Percentiles rank a stretch among this genome's conserved stretches.
Conservation (phyloP, 23 tunicate species). For the Diplosoma virens region DNA sequence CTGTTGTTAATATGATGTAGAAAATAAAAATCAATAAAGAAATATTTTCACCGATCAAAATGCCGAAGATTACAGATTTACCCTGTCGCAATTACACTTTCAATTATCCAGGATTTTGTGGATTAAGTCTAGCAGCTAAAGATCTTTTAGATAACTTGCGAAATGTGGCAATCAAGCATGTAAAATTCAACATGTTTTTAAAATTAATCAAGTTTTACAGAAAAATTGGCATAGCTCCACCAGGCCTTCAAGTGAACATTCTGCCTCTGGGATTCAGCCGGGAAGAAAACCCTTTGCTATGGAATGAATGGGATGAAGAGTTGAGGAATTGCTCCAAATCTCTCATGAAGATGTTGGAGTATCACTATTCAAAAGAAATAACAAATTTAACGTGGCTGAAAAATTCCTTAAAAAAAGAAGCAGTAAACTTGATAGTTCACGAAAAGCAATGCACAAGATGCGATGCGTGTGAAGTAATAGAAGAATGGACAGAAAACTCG, state of each 20-base stretch:
- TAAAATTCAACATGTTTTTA: conserved; percentile 23
- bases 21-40: too few relatives aligned
- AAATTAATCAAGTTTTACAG: conserved; percentile 21
- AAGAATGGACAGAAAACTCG: conserved; percentile 2
- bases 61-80: too few relatives aligned
- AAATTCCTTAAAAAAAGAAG: neutral
- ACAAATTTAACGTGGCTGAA: neutral
- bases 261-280: conserved; percentile 5
- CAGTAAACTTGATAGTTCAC: neutral
- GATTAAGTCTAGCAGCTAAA: neutral
- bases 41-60: too few relatives aligned
- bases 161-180: conserved; percentile 14
- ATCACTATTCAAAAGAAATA: conserved; percentile 11
- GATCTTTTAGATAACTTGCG: neutral
- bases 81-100: too few relatives aligned
- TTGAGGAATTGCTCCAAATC: conserved; percentile 8
- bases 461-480: neutral
- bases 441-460: neutral
- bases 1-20: too few relatives aligned
- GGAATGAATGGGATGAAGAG: conserved; percentile 40
- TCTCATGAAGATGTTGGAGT: neutral
- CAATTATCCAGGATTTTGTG: neutral
- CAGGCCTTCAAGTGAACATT: conserved; percentile 33
- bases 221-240: conserved; percentile 24
- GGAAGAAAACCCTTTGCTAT: neutral